Conservation (phyloP, 2,113 vertebrate genomes). For the Chionis minor region DNA sequence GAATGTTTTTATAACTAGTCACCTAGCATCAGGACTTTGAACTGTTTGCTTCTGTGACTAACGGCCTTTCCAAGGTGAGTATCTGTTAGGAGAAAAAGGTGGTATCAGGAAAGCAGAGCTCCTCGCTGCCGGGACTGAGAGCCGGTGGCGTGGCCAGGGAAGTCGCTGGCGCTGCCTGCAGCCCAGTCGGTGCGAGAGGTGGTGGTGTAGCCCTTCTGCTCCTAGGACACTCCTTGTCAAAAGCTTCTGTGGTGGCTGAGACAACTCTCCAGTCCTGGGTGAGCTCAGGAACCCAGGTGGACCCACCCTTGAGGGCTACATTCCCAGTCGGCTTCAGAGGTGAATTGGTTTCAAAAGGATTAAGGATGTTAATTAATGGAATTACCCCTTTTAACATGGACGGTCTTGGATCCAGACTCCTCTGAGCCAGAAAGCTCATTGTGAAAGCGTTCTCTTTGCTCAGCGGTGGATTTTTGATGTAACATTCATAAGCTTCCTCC, state of each 20-base stretch:
- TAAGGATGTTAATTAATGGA: background rate
- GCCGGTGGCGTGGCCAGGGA: accelerated
- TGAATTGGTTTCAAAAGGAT: background rate
- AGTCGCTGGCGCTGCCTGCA: background rate
- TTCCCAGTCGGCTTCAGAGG: background rate
- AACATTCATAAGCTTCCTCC: background rate
- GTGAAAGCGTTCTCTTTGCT: background rate
- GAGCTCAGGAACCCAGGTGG: background rate
- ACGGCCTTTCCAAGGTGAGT: background rate
- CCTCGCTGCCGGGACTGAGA: accelerated
- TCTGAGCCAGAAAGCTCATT: background rate
- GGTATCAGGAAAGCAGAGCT: background rate
- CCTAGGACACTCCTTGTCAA: background rate
- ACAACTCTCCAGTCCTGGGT: background rate
- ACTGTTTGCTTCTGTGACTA: background rate
- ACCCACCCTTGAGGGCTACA: background rate
- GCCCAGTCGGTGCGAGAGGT: background rate
- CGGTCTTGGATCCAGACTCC: background rate
- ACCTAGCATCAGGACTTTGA: background rate
- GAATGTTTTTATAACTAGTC: background rate
- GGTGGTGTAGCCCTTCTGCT: background rate
- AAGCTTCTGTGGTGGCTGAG: background rate
- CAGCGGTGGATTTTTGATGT: background rate
- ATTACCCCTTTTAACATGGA: background rate
- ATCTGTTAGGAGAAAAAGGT: background rate